A percentile compares a stretch with the other conserved stretches of the same genome.
Evolutionary conservation across 2,113 vertebrate genomes (phyloP).

Genomic region (Odocoileus hemionus): DNA sequence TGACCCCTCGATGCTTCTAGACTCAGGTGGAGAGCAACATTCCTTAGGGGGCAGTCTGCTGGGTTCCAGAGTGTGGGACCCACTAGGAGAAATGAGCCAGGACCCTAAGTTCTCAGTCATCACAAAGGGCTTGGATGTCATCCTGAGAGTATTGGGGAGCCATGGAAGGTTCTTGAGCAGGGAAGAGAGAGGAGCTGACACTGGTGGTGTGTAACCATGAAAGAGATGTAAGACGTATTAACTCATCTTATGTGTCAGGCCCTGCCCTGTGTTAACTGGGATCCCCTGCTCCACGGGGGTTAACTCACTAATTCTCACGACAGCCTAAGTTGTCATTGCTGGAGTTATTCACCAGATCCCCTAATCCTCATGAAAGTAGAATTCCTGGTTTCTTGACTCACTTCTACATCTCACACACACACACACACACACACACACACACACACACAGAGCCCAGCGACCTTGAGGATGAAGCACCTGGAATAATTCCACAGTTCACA

Average conservation of each 20-base stretch:
- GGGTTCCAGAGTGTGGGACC: neutral
- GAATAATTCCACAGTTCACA: neutral
- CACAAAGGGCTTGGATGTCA: neutral
- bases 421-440: neutral
- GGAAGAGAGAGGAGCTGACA: neutral
- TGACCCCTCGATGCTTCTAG: neutral
- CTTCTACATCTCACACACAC: neutral
- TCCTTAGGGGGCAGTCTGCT: neutral
- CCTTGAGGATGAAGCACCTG: neutral
- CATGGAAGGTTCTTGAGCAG: neutral
- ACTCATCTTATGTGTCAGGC: neutral
- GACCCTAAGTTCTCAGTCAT: neutral
- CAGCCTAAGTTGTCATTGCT: neutral
- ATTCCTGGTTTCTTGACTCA: neutral
- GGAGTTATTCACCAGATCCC: neutral
- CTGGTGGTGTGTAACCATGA: neutral
- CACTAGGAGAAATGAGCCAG: neutral
- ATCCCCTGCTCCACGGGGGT: fast-evolving
- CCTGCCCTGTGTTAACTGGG: neutral
- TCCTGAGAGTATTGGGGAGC: neutral
- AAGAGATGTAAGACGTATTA: neutral
- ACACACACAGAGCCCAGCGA: neutral
- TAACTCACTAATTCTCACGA: neutral
- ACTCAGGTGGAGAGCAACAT: neutral
- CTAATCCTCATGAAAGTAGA: neutral